phyloP scores from a whole-genome alignment of 2,113 vertebrate species.

The Meleagris gallopavo region DNA sequence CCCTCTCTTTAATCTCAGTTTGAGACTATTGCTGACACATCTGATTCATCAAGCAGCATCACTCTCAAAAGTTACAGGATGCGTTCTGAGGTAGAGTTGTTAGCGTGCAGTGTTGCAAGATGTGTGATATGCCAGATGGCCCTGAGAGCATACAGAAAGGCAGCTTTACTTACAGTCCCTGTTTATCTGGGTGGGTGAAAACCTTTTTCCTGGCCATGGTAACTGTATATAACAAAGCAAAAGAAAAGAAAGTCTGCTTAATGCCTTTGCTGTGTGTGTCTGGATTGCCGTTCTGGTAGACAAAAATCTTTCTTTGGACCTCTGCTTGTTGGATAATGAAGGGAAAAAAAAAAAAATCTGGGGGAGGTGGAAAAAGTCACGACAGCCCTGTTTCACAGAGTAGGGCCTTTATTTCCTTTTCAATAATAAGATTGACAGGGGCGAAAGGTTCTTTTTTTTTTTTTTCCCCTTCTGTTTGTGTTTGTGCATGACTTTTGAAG shows the following conservation, averaged over 20 bases:
- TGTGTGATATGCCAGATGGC: constrained; percentile 6
- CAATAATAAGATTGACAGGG: not conserved
- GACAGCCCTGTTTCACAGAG: rapidly evolving
- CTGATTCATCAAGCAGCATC: constrained; percentile 89
- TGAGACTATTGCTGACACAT: constrained; percentile 88
- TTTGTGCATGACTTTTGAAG: not conserved
- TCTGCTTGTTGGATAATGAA: not conserved
- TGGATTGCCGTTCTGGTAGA: not conserved
- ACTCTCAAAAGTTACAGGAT: constrained; percentile 93
- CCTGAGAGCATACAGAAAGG: not conserved
- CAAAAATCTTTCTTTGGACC: not conserved
- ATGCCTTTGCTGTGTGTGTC: not conserved
- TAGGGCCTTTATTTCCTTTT: not conserved
- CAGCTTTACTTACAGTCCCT: not conserved
- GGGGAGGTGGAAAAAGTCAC: not conserved
- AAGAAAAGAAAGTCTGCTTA: not conserved
- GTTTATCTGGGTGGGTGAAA: not conserved
- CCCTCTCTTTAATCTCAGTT: constrained; percentile 83
- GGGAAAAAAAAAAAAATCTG: not conserved
- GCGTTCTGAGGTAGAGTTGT: constrained; percentile 88
- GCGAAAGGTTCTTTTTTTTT: not conserved
- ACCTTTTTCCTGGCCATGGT: not conserved
- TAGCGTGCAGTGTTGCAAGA: not conserved
- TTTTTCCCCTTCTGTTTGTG: not conserved
- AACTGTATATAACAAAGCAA: not conserved